Evolutionary conservation across 1,140 invertebrate species (phyloP).

Genomic region (Phymorhynchus buccinoides): DNA sequence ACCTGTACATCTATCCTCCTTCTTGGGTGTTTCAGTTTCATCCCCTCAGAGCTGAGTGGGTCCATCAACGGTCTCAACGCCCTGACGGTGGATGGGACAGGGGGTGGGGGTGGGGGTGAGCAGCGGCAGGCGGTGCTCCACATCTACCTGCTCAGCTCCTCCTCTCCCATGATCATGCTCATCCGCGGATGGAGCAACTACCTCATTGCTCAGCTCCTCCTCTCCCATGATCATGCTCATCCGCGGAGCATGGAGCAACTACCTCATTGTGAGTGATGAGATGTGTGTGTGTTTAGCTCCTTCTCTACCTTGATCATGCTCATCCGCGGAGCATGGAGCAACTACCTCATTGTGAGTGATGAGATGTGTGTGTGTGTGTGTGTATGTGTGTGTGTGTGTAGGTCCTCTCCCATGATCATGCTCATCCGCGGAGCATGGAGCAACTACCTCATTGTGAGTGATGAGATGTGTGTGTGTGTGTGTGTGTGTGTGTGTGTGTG

Average conservation of each 20-base stretch:
- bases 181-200: conserved; percentile 70
- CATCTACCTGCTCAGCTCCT: conserved; percentile 67
- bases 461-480: neutral
- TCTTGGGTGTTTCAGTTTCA: neutral
- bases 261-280: conserved; percentile 65
- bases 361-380: neutral
- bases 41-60: conserved; percentile 55
- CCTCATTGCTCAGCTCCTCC: conserved; percentile 63
- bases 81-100: conserved; percentile 45
- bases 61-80: conserved; percentile 55
- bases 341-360: conserved; percentile 68
- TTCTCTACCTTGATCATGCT: conserved; percentile 68
- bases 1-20: neutral
- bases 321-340: conserved; percentile 68
- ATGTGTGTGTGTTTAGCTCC: neutral
- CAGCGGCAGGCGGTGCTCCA: conserved; percentile 60
- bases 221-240: conserved; percentile 69
- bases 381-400: neutral
- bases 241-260: conserved; percentile 69
- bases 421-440: conserved; percentile 69
- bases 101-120: conserved; percentile 39
- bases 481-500: neutral
- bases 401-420: conserved; percentile 66
- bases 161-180: conserved; percentile 68
- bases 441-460: conserved; percentile 70